Evolutionary conservation across 2,888 invertebrate genomes (phyloP).

Genomic region (Oscheius myriophilus): DNA sequence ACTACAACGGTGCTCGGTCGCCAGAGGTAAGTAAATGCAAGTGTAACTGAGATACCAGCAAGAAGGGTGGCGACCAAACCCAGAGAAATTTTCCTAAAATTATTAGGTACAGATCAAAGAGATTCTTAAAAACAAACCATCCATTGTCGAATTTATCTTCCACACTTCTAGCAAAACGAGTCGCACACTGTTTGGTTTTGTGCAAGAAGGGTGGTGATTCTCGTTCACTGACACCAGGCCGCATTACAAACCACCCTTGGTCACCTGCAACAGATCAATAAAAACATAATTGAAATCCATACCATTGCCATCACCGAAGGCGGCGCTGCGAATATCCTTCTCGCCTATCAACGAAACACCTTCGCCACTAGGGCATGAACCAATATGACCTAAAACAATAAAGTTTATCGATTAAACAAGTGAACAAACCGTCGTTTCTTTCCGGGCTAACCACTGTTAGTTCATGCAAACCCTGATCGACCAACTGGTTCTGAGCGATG

Average conservation of each 20-base stretch:
- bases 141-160: slow-evolving; percentile 9
- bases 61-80: slow-evolving; percentile 3
- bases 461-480: background rate
- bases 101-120: background rate
- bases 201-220: slow-evolving; percentile 9
- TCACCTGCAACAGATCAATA: slow-evolving; percentile 29
- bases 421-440: background rate
- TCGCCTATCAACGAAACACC: slow-evolving; percentile 35
- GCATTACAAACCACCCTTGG: slow-evolving; percentile 41
- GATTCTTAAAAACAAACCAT: slow-evolving; percentile 3
- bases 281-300: background rate
- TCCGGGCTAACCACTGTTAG: slow-evolving; percentile 16
- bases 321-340: slow-evolving; percentile 34
- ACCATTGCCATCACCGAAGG: slow-evolving; percentile 22
- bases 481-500: background rate
- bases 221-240: slow-evolving; percentile 6
- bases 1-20: no score
- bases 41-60: background rate
- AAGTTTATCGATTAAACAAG: no score
- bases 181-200: slow-evolving; percentile 18
- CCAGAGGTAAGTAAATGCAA: no score
- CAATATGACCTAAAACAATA: background rate
- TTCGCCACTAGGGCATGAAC: slow-evolving; percentile 30
- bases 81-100: slow-evolving; percentile 4
- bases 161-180: background rate